Evolutionary conservation across 2,797 vertebrate species (phyloP).

Genomic region (Tapera naevia): DNA sequence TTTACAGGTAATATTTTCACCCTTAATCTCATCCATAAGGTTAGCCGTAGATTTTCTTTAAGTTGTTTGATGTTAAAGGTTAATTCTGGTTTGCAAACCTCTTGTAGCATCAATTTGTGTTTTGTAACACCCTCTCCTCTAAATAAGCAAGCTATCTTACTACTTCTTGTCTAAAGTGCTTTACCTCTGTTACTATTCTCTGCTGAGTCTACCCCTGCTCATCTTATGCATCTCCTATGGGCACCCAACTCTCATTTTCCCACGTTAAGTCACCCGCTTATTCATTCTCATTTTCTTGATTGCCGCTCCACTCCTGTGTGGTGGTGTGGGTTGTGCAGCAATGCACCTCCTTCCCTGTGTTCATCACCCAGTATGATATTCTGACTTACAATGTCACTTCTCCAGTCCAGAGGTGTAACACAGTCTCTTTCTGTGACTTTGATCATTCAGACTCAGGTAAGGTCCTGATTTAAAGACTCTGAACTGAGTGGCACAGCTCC

Average conservation of each 20-base stretch:
- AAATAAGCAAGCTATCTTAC: neutral
- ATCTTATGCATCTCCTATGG: neutral
- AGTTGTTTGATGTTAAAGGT: neutral
- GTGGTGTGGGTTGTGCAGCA: neutral
- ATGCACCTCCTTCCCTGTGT: neutral
- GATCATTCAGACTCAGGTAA: neutral
- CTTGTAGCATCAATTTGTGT: neutral
- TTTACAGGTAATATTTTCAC: neutral
- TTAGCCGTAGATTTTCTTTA: neutral
- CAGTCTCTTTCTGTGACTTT: neutral
- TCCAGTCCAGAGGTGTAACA: neutral
- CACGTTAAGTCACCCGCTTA: neutral
- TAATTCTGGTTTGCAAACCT: neutral
- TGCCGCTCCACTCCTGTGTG: neutral
- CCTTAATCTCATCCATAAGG: neutral
- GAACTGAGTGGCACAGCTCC: neutral
- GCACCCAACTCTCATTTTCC: neutral
- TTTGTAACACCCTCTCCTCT: accelerated
- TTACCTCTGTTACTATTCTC: neutral
- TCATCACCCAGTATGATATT: neutral
- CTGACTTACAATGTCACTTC: neutral
- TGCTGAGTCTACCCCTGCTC: neutral
- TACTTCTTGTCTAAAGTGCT: neutral
- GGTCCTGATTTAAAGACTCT: neutral
- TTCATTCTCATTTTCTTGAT: neutral